A percentile compares a stretch with the other conserved stretches of the same genome.
These are phyloP conservation scores for Iguana delicatissima DNA, from an alignment of 2,797 vertebrate genomes.

Conservation along the genomic window DNA sequence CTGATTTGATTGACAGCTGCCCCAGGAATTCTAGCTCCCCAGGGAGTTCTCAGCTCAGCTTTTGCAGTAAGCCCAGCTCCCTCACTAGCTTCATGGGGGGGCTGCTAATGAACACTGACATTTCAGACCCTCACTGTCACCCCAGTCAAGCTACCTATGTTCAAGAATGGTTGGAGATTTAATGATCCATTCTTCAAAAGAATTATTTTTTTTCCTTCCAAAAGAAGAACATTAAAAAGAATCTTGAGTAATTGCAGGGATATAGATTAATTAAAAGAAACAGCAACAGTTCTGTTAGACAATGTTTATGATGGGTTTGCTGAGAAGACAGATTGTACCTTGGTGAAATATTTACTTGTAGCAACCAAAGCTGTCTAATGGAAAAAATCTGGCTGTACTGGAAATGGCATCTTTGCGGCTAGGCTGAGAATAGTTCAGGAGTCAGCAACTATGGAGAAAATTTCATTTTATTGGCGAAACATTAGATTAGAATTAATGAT, in stretches of 20 bases:
- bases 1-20: constrained; percentile 9
- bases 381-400: too few species aligned
- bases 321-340: neutral
- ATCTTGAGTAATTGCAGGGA: neutral
- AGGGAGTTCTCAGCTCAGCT: neutral
- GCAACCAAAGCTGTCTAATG: too few species aligned
- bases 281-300: neutral
- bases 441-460: too few species aligned
- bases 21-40: neutral
- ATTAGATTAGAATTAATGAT: neutral
- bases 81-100: neutral
- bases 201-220: neutral
- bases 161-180: neutral
- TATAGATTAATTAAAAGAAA: neutral
- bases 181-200: constrained; percentile 4
- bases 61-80: neutral
- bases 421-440: too few species aligned
- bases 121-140: constrained; percentile 26
- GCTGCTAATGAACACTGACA: constrained; percentile 22
- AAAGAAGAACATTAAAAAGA: neutral
- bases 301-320: neutral
- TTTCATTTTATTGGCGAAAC: too few species aligned
- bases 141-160: constrained; percentile 4
- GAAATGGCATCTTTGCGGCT: too few species aligned
- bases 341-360: neutral